These are phyloP conservation scores for Gryllus bimaculatus DNA, from an alignment of 1,140 invertebrate species.

Conservation along the genomic window DNA sequence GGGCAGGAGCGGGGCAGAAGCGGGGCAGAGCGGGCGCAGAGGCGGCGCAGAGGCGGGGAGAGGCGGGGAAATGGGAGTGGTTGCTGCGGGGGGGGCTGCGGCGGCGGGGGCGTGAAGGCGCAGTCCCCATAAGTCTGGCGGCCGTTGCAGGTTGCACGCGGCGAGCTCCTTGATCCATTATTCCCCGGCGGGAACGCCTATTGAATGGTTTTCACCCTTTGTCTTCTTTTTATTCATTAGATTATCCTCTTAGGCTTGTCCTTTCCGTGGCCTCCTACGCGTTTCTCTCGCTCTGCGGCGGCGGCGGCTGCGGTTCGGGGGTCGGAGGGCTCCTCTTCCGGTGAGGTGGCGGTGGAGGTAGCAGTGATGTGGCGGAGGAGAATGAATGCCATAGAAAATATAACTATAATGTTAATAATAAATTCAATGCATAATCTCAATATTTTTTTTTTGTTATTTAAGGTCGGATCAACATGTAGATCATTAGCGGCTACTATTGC, in stretches of 20 bases:
- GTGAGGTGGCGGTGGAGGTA: neutral
- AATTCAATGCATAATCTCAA: too few species aligned
- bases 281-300: neutral
- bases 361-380: neutral
- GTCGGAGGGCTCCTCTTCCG: neutral
- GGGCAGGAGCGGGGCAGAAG: too few species aligned
- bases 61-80: neutral
- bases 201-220: neutral
- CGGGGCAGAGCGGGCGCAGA: too few species aligned
- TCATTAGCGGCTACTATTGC: too few species aligned
- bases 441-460: too few species aligned
- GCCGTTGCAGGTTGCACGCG: neutral
- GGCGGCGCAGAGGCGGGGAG: neutral
- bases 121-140: neutral
- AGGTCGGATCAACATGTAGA: too few species aligned
- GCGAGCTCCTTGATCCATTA: neutral
- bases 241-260: neutral
- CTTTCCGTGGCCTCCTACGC: neutral
- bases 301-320: neutral
- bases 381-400: too few species aligned
- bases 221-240: neutral
- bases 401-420: too few species aligned
- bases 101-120: neutral
- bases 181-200: neutral
- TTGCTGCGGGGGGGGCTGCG: neutral